Evolutionary conservation across 35 echinoderm and acorn worm species (phyloP), one percentile per base, ranked within the genome.

Genomic region (Apostichopus japonicus): DNA sequence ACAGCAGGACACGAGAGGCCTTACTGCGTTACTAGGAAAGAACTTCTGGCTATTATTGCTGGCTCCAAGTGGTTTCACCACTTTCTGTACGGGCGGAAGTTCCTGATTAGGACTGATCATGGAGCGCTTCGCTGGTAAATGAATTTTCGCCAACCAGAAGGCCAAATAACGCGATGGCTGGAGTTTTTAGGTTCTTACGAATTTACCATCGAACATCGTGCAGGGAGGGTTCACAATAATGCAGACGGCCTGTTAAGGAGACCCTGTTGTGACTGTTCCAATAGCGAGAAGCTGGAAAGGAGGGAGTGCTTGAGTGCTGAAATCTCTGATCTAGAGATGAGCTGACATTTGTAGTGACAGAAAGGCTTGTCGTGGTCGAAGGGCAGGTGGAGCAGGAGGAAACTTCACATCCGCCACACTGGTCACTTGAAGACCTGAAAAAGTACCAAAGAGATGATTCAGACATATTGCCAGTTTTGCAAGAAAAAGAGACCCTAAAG

Each of bases 21-120:
- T 15, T 72, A 72, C n/a, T 72, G 70, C n/a, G 70, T 59, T 5
- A 87, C 59, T 16, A 53, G 55, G 54, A 87, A 61, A 55, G 54
- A 87, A 11, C 24, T 53, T 5, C 59, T 93, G 67, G 80, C 54
- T 10, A 55, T 52, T 10, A 17, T 62, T 6, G 54, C 0, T 5
- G 16, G 54, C 0, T 9, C 13, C 8, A 65, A 24, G 8, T 5
- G 21, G 8, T 24, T 56, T 15, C 25, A 53, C 0, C 55, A 87
- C 84, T 87, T 22, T n/a, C 84, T 87, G 5, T 87, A 87, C 22
- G 56, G 84, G 24, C n/a, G 19, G 15, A 16, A 16, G 0, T 93
- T 27, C 55, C 14, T 93, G 21, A 27, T 94, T 23, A 72, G 93
- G 63, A 94, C 89, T 16, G 82, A 94, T 21, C 93, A 94, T 27